Percentiles rank a stretch among this genome's conserved stretches.
Conservation (phyloP, 1,140 invertebrate genomes). For the Leptopilina clavipes region DNA sequence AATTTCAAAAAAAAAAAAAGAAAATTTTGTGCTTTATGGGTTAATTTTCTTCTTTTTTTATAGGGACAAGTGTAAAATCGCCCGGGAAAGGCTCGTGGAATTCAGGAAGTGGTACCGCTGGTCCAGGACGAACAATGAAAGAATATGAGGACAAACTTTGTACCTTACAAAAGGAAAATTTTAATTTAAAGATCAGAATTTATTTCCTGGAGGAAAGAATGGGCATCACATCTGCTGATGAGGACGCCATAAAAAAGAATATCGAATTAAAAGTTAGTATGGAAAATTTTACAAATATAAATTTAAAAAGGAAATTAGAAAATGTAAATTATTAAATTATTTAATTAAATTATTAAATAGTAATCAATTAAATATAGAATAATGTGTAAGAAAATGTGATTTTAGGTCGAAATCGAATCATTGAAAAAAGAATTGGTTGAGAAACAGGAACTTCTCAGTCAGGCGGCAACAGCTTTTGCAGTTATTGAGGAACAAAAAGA, state of each 20-base stretch:
- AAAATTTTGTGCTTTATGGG: too few species aligned
- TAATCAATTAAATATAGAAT: too few species aligned
- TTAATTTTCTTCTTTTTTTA: conserved; percentile 45
- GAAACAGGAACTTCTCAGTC: conserved; percentile 87
- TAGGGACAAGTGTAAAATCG: conserved; percentile 61
- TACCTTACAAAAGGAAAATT: conserved; percentile 91
- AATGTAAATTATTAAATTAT: too few species aligned
- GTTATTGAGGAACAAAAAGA: conserved; percentile 80
- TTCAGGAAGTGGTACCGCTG: conserved; percentile 50
- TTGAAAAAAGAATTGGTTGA: conserved; percentile 85
- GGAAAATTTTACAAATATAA: too few species aligned
- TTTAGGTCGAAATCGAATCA: conserved; percentile 85
- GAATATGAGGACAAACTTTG: conserved; percentile 92
- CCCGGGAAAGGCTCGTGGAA: conserved; percentile 60
- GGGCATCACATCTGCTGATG: conserved; percentile 78
- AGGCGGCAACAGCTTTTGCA: conserved; percentile 87
- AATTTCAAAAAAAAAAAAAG: not conserved
- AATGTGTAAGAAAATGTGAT: conserved; percentile 28
- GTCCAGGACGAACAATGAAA: conserved; percentile 84
- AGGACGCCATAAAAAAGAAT: conserved; percentile 82
- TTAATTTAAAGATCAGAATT: conserved; percentile 91
- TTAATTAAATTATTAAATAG: too few species aligned
- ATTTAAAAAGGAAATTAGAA: not conserved
- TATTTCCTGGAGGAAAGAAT: conserved; percentile 93
- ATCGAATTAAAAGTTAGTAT: conserved; percentile 84